Base-by-base conservation (phyloP, 30 jellyfish, hydroid and myxozoan genomes). In the Turritopsis rubra region DNA sequence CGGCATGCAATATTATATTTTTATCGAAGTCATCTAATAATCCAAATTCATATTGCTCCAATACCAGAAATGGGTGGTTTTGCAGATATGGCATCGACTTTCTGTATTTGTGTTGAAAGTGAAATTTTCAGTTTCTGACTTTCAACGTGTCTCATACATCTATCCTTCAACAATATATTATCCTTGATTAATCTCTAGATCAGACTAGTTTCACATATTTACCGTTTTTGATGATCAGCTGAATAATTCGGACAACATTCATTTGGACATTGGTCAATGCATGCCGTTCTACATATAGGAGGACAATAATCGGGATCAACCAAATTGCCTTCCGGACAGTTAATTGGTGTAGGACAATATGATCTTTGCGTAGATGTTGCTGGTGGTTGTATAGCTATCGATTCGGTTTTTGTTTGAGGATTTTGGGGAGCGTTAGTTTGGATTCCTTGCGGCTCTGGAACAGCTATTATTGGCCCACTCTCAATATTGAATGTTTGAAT, bases 201-300 rank as follows among this genome's bases (percentile, higher is more conserved):
- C 60, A 41, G 60, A 41, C 5, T 41, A 41, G 9, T 41, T 41
- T 41, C 60, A 41, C n/a, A n/a, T n/a, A n/a, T n/a, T n/a, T 21
- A 20, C 29, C 41, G 66, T 82, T 82, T 65, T 23, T 25, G 75
- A 28, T 68, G 89, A 30, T 65, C 89, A 77, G 53, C 72, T 26
- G 85, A 16, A 53, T 28, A 29, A 19, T 77, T 80, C 65, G 92
- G 91, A 53, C 95, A 87, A 29, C 95, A 87, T 66, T 75, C 94
- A 74, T 81, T 87, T 31, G 95, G 95, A 31, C 95, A 87, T 87
- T 87, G 95, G 18, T 82, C 88, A 16, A 87, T 82, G 41, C 95
- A 87, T 16, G 88, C 31, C 16, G 94, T 72, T 65, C 88, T 52
- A 72, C 95, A 87, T 22, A 81, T 81, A 1, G 90, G 92, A 60